These are phyloP conservation scores for Epinotia demarniana DNA, from an alignment of 2,888 invertebrate species.

Conservation along the genomic window DNA sequence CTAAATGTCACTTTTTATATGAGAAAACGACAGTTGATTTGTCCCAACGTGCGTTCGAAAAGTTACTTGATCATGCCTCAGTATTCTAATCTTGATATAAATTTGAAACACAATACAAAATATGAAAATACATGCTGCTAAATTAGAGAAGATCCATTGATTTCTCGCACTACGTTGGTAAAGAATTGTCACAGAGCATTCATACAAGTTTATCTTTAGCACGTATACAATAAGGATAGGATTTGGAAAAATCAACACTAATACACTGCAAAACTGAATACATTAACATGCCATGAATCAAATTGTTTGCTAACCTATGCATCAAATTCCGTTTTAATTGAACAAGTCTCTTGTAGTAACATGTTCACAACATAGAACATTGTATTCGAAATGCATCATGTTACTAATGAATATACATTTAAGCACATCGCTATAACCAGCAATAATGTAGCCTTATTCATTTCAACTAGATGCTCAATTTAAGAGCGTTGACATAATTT, in stretches of 20 bases:
- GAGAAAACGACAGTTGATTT: too few relatives aligned
- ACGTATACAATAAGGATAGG: neutral
- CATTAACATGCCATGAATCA: constrained; percentile 32
- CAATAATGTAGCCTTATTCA: neutral
- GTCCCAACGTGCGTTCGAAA: too few relatives aligned
- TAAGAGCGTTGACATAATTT: neutral
- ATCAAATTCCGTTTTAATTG: constrained; percentile 20
- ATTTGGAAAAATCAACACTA: neutral
- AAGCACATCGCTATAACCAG: neutral
- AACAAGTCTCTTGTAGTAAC: neutral
- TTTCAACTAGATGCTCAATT: neutral
- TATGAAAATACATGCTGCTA: too few relatives aligned
- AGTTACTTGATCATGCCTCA: too few relatives aligned
- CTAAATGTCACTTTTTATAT: too few relatives aligned
- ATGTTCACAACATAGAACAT: neutral
- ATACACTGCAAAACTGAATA: constrained; percentile 15
- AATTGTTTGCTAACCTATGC: neutral
- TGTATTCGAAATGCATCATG: neutral
- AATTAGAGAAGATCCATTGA: too few relatives aligned
- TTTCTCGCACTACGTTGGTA: too few relatives aligned
- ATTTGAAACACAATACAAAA: too few relatives aligned
- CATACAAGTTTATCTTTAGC: neutral
- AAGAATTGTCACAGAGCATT: neutral
- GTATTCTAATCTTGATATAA: too few relatives aligned
- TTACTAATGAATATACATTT: neutral